Conservation (phyloP, 2,113 vertebrate species). For the Jaculus jaculus region DNA sequence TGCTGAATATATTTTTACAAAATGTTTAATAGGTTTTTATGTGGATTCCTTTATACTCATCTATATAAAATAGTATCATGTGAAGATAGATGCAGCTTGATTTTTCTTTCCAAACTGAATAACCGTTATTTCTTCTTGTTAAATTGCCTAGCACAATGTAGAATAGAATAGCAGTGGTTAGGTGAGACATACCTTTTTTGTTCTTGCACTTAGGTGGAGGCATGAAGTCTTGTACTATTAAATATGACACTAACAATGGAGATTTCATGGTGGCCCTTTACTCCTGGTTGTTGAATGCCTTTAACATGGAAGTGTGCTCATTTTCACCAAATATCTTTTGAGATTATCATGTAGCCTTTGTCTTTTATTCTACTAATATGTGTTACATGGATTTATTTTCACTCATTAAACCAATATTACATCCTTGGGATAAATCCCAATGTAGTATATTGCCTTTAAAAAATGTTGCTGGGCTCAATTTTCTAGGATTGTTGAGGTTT, state of each 20-base stretch:
- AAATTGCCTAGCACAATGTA: not conserved
- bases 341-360: not conserved
- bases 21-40: not conserved
- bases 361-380: not conserved
- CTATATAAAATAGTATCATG: not conserved
- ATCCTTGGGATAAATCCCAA: not conserved
- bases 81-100: not conserved
- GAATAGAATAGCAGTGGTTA: not conserved
- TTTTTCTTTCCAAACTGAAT: not conserved
- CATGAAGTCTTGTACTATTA: not conserved
- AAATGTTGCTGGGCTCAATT: not conserved
- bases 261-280: not conserved
- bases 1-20: not conserved
- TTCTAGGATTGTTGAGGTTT: slow-evolving; percentile 26
- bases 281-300: not conserved
- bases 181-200: not conserved
- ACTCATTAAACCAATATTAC: not conserved
- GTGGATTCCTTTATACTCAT: not conserved
- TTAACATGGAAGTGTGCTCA: not conserved
- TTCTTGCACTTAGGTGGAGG: not conserved
- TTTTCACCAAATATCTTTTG: slow-evolving; percentile 7
- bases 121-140: not conserved
- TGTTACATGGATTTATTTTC: slow-evolving; percentile 9
- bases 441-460: not conserved
- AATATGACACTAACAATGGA: not conserved